Percentiles rank a stretch among this genome's conserved stretches.
These are phyloP conservation scores for Pollenia amentaria DNA, from an alignment of 2,888 invertebrate species.

Conservation along the genomic window DNA sequence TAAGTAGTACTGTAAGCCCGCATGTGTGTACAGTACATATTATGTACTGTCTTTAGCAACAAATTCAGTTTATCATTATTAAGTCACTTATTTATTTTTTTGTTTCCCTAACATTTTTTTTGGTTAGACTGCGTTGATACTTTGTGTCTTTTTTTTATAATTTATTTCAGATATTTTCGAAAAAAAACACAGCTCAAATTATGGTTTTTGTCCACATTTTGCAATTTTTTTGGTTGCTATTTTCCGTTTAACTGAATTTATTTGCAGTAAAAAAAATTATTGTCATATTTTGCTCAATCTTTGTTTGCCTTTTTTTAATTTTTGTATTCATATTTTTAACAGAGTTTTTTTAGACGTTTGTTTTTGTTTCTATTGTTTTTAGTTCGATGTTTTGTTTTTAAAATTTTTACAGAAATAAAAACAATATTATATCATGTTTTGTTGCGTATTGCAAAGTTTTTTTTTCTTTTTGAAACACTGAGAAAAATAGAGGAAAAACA, in stretches of 20 bases:
- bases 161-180: background rate
- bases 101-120: background rate
- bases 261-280: conserved; percentile 23
- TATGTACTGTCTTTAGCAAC: conserved; percentile 8
- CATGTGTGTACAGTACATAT: background rate
- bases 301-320: background rate
- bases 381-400: conserved; percentile 14
- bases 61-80: conserved; percentile 22
- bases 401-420: background rate
- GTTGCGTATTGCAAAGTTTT: background rate
- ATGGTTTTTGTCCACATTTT: conserved; percentile 17
- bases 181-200: conserved; percentile 24
- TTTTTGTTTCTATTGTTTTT: conserved; percentile 45
- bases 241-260: background rate
- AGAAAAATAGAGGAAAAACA: background rate
- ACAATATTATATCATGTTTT: conserved; percentile 3
- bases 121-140: background rate
- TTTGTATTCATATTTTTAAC: conserved; percentile 21
- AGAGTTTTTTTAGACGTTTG: background rate
- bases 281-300: conserved; percentile 22
- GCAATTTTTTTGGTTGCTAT: conserved; percentile 5
- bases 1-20: conserved; percentile 21
- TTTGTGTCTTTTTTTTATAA: background rate
- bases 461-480: conserved; percentile 2
- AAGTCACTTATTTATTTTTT: conserved; percentile 22